Evolutionary conservation across 2,888 invertebrate genomes (phyloP).

Genomic region (Lepetodrilus schrolli): DNA sequence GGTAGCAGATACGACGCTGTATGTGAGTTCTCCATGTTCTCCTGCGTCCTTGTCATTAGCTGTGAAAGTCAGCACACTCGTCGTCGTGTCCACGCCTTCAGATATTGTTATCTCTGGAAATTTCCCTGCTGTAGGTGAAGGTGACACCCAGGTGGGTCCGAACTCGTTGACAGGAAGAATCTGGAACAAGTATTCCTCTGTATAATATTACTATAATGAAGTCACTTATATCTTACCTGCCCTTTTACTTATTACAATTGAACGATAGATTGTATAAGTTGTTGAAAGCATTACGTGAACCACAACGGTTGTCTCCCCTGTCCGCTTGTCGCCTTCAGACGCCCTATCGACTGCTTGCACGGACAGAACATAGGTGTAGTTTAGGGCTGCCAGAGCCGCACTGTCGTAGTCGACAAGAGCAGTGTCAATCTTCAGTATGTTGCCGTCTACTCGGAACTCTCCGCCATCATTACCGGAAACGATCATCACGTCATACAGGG

Average conservation of each 20-base stretch:
- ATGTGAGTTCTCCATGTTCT: neutral
- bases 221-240: too few relatives aligned
- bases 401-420: neutral
- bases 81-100: neutral
- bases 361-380: neutral
- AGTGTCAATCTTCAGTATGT: neutral
- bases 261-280: too few relatives aligned
- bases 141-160: neutral
- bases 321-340: neutral
- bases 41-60: neutral
- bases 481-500: neutral
- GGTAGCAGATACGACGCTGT: neutral
- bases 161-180: neutral
- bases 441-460: neutral
- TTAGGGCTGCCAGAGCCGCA: neutral
- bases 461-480: slow-evolving; percentile 9
- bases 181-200: neutral
- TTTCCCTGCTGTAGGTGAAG: neutral
- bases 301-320: neutral
- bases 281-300: slow-evolving; percentile 13
- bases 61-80: neutral
- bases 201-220: neutral
- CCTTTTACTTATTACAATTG: too few relatives aligned
- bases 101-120: neutral
- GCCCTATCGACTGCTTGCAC: neutral